Percentiles rank a stretch among this genome's conserved stretches.
These are phyloP conservation scores for Ceratina calcarata DNA, from an alignment of 1,140 invertebrate genomes.

Conservation along the genomic window DNA sequence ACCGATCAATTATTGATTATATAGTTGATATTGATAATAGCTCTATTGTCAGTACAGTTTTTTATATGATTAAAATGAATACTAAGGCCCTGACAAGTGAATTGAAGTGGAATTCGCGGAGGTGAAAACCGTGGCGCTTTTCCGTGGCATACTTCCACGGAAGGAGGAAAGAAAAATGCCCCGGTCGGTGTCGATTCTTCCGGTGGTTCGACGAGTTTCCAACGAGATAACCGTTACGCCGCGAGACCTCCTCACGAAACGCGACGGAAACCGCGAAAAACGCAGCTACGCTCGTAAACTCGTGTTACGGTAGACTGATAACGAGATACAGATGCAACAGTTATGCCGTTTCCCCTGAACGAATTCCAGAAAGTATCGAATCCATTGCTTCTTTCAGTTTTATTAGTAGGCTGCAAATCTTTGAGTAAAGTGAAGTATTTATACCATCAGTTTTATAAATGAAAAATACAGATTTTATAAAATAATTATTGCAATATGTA, in stretches of 20 bases:
- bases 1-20: no score
- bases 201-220: constrained; percentile 23
- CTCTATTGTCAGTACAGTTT: no score
- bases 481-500: no score
- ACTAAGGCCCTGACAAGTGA: neutral
- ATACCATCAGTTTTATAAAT: no score
- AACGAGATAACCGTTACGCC: constrained; percentile 65
- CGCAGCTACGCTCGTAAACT: constrained; percentile 68
- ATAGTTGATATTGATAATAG: no score
- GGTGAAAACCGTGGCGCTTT: constrained; percentile 10
- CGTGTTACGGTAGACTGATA: constrained; percentile 73
- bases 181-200: constrained; percentile 15
- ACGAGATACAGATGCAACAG: constrained; percentile 70
- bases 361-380: neutral
- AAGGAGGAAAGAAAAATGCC: neutral
- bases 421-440: no score
- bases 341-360: constrained; percentile 55
- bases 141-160: constrained; percentile 22
- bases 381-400: no score
- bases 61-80: no score
- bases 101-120: neutral
- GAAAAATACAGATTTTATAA: no score
- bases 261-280: constrained; percentile 68
- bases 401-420: no score
- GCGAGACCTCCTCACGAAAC: constrained; percentile 70